Conservation (phyloP, 2,113 vertebrate species). For the Clupea harengus region DNA sequence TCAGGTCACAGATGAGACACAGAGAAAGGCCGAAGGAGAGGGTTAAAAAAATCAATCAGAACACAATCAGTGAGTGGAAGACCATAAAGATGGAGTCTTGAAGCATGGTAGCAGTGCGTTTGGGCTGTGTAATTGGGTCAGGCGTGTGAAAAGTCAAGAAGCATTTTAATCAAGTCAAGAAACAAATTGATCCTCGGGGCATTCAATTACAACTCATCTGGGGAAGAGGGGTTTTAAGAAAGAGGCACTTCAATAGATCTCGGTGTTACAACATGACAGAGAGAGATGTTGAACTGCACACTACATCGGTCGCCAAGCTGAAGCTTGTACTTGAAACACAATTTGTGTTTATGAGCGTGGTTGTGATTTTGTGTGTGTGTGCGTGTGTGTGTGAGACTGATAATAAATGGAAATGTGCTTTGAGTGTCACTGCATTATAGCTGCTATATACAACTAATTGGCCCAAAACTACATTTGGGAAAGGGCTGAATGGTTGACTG, state of each 20-base stretch:
- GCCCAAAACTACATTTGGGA: constrained; percentile 26
- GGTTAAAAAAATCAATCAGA: constrained; percentile 51
- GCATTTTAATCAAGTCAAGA: constrained; percentile 62
- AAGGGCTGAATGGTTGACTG: constrained; percentile 54
- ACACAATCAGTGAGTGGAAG: constrained; percentile 28
- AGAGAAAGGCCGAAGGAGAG: not conserved
- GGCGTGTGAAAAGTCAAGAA: constrained; percentile 57
- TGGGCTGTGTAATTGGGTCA: constrained; percentile 56
- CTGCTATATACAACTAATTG: constrained; percentile 35
- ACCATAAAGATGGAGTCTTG: constrained; percentile 17
- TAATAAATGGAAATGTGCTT: constrained; percentile 27
- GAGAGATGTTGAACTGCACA: not conserved
- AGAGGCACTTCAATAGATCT: constrained; percentile 24
- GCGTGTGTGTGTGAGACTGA: not conserved
- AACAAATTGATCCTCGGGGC: constrained; percentile 45
- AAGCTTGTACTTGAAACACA: not conserved
- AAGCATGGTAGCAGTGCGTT: constrained; percentile 33
- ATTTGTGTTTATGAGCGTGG: not conserved
- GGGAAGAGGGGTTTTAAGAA: constrained; percentile 24
- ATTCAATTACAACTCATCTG: constrained; percentile 47
- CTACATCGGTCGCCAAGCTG: not conserved
- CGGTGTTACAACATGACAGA: too few relatives aligned
- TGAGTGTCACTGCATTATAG: constrained; percentile 17
- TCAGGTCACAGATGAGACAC: not conserved
- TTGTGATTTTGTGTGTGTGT: not conserved